Conservation (phyloP, 1,140 invertebrate genomes). For the Cardiocondyla obscurior region DNA sequence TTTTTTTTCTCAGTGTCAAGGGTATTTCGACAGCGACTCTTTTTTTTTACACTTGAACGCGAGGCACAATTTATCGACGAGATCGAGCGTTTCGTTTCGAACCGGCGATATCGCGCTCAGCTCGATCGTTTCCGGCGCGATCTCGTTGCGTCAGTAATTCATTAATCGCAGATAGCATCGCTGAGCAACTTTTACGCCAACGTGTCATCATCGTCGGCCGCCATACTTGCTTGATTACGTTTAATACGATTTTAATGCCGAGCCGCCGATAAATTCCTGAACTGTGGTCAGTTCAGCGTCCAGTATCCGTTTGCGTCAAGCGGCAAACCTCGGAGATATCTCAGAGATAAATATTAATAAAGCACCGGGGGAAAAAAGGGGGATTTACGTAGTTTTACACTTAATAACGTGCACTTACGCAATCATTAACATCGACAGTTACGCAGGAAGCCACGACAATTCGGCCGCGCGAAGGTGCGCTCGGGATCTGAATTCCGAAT, state of each 20-base stretch:
- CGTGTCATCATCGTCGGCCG: not conserved
- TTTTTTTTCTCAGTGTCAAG: not conserved
- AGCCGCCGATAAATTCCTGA: not conserved
- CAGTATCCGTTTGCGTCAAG: not conserved
- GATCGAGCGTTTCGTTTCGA: not conserved
- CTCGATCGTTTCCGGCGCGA: not conserved
- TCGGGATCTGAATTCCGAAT: not conserved
- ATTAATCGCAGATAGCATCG: not conserved
- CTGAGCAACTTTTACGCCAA: not conserved
- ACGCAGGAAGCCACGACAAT: not conserved
- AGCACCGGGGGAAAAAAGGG: not conserved
- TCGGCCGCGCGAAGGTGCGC: not conserved
- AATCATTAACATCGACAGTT: not conserved
- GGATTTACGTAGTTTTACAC: not conserved
- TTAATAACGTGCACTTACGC: not conserved
- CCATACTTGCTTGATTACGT: not conserved
- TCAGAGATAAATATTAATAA: slow-evolving; percentile 48
- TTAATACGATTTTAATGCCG: not conserved
- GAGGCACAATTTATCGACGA: not conserved
- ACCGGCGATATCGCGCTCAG: not conserved
- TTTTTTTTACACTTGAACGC: slow-evolving; percentile 6
- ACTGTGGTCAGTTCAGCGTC: not conserved
- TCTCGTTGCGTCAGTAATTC: not conserved
- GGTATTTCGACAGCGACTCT: not conserved
- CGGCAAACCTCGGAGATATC: not conserved